Percentiles rank a stretch among this genome's conserved stretches.
These are phyloP conservation scores for Neoascia interrupta DNA, from an alignment of 2,888 invertebrate genomes.

Conservation along the genomic window DNA sequence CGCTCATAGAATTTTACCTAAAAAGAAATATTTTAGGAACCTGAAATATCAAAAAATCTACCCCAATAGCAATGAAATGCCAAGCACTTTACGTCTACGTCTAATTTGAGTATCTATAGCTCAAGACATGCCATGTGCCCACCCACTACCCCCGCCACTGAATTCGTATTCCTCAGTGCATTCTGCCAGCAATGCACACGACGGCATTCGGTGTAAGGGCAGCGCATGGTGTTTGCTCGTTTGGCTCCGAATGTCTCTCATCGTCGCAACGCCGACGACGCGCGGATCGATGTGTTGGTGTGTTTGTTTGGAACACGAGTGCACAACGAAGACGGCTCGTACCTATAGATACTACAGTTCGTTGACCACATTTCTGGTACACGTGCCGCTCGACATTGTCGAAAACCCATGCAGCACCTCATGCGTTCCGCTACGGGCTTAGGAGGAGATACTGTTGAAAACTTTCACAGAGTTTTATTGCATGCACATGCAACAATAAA, in stretches of 20 bases:
- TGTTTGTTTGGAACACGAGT: slow-evolving; percentile 23
- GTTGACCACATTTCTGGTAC: slow-evolving; percentile 63
- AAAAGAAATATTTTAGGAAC: too few species aligned
- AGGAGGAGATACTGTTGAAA: slow-evolving; percentile 52
- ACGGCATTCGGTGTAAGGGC: slow-evolving; percentile 13
- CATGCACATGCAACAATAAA: slow-evolving; percentile 70
- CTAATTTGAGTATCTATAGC: slow-evolving; percentile 20
- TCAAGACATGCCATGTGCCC: slow-evolving; percentile 4
- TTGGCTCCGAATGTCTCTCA: slow-evolving; percentile 16
- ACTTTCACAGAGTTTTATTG: slow-evolving; percentile 60
- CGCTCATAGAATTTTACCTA: too few species aligned
- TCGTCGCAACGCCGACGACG: neutral
- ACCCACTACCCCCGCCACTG: neutral
- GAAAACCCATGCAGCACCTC: slow-evolving; percentile 39
- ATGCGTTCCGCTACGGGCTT: slow-evolving; percentile 25
- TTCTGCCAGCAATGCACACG: slow-evolving; percentile 37
- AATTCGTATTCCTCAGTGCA: too few species aligned
- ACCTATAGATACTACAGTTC: slow-evolving; percentile 46
- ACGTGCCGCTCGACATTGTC: slow-evolving; percentile 68
- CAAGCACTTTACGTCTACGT: neutral
- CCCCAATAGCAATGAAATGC: too few species aligned
- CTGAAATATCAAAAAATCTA: too few species aligned
- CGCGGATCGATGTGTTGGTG: slow-evolving; percentile 27
- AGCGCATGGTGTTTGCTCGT: slow-evolving; percentile 38
- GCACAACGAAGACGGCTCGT: slow-evolving; percentile 7